Evolutionary conservation across 2,888 invertebrate species (phyloP).

Genomic region (Polia nebulosa): DNA sequence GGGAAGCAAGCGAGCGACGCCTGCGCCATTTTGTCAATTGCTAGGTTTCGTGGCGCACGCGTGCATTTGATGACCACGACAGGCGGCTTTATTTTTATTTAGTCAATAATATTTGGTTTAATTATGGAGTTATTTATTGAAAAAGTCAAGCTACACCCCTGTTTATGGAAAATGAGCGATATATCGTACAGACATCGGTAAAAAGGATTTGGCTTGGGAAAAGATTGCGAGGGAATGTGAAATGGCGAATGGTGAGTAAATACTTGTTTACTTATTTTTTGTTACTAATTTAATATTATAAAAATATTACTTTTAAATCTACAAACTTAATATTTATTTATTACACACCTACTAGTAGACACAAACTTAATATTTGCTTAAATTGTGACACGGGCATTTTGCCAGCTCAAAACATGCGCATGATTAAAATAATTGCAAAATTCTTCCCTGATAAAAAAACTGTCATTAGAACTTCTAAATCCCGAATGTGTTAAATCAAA

Average conservation of each 20-base stretch:
- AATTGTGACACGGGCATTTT: slow-evolving; percentile 36
- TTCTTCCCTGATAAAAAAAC: slow-evolving; percentile 44
- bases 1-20: slow-evolving; percentile 17
- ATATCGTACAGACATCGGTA: slow-evolving; percentile 53
- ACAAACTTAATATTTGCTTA: too few species aligned
- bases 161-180: slow-evolving; percentile 63
- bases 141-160: slow-evolving; percentile 58
- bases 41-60: slow-evolving; percentile 33
- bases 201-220: slow-evolving; percentile 65
- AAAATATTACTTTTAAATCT: slow-evolving; percentile 27
- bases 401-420: slow-evolving; percentile 35
- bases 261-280: slow-evolving; percentile 31
- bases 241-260: slow-evolving; percentile 60
- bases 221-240: slow-evolving; percentile 61
- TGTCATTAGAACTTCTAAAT: slow-evolving; percentile 45
- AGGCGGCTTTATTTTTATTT: slow-evolving; percentile 34
- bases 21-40: slow-evolving; percentile 29
- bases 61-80: slow-evolving; percentile 38
- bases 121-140: slow-evolving; percentile 65
- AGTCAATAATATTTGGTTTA: slow-evolving; percentile 35
- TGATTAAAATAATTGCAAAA: slow-evolving; percentile 40
- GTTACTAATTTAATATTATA: slow-evolving; percentile 27
- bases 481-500: slow-evolving; percentile 42
- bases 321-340: slow-evolving; percentile 37
- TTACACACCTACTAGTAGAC: slow-evolving; percentile 21